Percentiles rank a stretch among this genome's conserved stretches.
Conservation (phyloP, 30 jellyfish, hydroid and myxozoan species). For the Rhopilema esculentum region DNA sequence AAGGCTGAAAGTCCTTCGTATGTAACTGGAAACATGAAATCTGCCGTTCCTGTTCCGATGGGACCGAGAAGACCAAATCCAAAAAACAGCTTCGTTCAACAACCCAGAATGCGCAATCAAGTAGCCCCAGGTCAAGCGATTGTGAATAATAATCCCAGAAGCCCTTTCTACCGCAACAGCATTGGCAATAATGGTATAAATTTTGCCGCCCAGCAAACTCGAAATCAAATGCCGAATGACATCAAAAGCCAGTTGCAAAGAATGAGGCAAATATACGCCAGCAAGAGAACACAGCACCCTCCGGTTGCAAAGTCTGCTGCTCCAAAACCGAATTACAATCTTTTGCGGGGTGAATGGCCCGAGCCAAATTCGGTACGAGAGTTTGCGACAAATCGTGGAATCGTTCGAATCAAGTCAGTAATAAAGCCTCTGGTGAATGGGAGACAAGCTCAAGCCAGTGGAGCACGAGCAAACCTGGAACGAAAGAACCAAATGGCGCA, state of each 20-base stretch:
- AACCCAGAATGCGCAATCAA: background rate
- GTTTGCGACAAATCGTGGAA: constrained; percentile 62
- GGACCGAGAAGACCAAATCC: background rate
- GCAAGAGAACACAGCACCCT: constrained; percentile 21
- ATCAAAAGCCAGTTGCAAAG: constrained; percentile 34
- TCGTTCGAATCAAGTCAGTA: constrained; percentile 58
- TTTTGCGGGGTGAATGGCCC: constrained; percentile 49
- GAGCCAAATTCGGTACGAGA: constrained; percentile 59
- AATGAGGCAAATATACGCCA: constrained; percentile 31
- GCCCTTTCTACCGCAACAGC: constrained; percentile 23
- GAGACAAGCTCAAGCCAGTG: background rate
- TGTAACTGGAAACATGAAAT: constrained; percentile 37
- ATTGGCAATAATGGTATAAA: background rate
- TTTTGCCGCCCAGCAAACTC: constrained; percentile 17
- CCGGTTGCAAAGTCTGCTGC: background rate
- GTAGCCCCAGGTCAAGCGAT: constrained; percentile 19
- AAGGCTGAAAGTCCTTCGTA: constrained; percentile 15
- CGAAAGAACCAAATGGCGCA: constrained; percentile 28
- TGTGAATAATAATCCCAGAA: background rate
- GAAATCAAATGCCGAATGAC: background rate
- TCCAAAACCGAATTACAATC: background rate
- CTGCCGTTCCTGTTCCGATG: constrained; percentile 42
- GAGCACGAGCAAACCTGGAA: background rate
- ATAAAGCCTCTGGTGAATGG: constrained; percentile 32
- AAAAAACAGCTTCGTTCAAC: background rate